A percentile compares a stretch with the other conserved stretches of the same genome.
phyloP scores from a whole-genome alignment of 2,888 invertebrate species.

The Epicampocera succincta region DNA sequence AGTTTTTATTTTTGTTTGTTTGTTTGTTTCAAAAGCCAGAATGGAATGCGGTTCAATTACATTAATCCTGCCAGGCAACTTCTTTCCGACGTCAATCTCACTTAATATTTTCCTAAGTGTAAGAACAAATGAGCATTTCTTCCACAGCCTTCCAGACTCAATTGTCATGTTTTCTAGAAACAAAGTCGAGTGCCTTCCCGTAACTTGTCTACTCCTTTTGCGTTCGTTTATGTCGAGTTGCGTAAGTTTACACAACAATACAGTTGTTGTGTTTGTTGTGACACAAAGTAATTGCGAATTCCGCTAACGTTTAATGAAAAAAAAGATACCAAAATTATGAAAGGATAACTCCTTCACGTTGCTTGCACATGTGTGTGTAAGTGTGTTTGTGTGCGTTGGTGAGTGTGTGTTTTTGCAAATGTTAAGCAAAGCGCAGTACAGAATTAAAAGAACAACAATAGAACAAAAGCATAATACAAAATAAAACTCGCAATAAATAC shows the following conservation, averaged over 20 bases:
- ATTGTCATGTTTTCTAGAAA: constrained; percentile 11
- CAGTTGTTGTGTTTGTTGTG: constrained; percentile 22
- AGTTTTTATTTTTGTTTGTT: too few relatives aligned
- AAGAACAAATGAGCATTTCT: too few relatives aligned
- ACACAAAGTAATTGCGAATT: constrained; percentile 66
- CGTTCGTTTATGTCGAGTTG: constrained; percentile 27
- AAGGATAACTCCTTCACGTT: constrained; percentile 52
- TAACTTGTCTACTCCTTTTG: constrained; percentile 42
- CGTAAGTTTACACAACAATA: constrained; percentile 63
- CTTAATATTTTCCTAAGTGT: too few relatives aligned
- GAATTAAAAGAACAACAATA: constrained; percentile 51
- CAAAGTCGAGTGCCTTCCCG: constrained; percentile 13
- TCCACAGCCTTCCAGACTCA: neutral
- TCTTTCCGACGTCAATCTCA: too few relatives aligned
- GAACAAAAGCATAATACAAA: constrained; percentile 49
- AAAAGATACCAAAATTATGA: constrained; percentile 15
- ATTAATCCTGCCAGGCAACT: too few relatives aligned
- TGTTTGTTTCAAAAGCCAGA: too few relatives aligned
- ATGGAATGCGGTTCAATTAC: too few relatives aligned
- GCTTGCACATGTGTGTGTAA: too few relatives aligned
- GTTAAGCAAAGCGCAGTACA: constrained; percentile 18
- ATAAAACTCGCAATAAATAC: constrained; percentile 55
- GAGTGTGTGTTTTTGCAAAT: neutral
- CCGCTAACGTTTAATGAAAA: constrained; percentile 50
- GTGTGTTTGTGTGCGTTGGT: too few relatives aligned